Evolutionary conservation across 1,140 invertebrate species (phyloP).

Genomic region (Drosophila sechellia): DNA sequence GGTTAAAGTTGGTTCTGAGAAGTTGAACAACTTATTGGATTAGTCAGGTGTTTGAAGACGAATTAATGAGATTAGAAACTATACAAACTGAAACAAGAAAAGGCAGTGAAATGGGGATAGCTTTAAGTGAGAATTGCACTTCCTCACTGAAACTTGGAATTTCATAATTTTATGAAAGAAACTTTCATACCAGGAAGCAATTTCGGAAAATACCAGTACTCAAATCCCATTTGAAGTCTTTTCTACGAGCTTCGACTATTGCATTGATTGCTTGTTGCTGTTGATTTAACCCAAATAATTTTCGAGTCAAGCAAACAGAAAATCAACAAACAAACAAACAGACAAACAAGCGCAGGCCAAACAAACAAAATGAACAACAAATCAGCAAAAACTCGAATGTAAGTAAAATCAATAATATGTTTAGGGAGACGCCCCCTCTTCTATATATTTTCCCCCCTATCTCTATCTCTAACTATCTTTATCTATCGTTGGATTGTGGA

Average conservation of each 20-base stretch:
- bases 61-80: constrained; percentile 21
- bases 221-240: constrained; percentile 11
- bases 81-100: neutral
- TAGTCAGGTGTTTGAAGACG: constrained; percentile 37
- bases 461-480: neutral
- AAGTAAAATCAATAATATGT: constrained; percentile 55
- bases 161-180: constrained; percentile 22
- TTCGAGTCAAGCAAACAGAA: constrained; percentile 55
- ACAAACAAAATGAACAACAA: constrained; percentile 51
- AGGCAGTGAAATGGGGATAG: too few relatives aligned
- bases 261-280: constrained; percentile 43
- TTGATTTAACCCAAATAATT: constrained; percentile 66
- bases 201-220: constrained; percentile 17
- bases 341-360: constrained; percentile 28
- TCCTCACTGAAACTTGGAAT: constrained; percentile 14
- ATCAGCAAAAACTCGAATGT: constrained; percentile 51
- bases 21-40: constrained; percentile 35
- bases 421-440: constrained; percentile 21
- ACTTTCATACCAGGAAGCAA: constrained; percentile 23
- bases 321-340: constrained; percentile 53
- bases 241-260: constrained; percentile 35
- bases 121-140: neutral
- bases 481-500: neutral
- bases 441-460: neutral
- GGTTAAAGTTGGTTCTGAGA: constrained; percentile 17